These are phyloP conservation scores for Podarcis siculus DNA, from an alignment of 2,797 vertebrate species.

Conservation along the genomic window DNA sequence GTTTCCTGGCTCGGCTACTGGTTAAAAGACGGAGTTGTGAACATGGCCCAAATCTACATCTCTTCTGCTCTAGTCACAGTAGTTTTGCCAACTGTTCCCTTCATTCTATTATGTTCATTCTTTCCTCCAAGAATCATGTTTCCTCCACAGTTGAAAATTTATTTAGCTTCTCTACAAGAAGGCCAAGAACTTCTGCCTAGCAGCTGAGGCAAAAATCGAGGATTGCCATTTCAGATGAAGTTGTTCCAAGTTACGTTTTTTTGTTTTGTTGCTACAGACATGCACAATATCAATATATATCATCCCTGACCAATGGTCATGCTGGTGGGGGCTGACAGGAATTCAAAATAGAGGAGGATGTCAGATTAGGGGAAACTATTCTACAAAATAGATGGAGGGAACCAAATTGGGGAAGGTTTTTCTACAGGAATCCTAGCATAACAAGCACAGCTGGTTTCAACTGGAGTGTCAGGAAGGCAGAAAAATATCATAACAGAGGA, in stretches of 20 bases:
- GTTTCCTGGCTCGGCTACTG: background rate
- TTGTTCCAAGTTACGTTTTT: background rate
- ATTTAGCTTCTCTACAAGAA: constrained; percentile 5
- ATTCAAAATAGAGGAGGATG: too few relatives aligned
- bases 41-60: background rate
- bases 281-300: background rate
- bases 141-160: constrained; percentile 25
- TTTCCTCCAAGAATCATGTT: constrained; percentile 16
- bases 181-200: constrained; percentile 16
- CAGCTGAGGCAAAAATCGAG: constrained; percentile 6
- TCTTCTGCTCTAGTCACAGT: background rate
- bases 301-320: background rate
- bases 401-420: too few relatives aligned
- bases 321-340: background rate
- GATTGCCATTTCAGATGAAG: background rate
- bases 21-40: background rate
- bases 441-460: too few relatives aligned
- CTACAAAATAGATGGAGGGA: too few relatives aligned
- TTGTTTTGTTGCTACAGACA: background rate
- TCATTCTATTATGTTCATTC: background rate
- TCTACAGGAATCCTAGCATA: too few relatives aligned
- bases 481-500: too few relatives aligned
- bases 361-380: too few relatives aligned
- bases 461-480: too few relatives aligned
- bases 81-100: constrained; percentile 1